phyloP scores from a whole-genome alignment of 2,888 invertebrate species.

The Melieria crassipennis region DNA sequence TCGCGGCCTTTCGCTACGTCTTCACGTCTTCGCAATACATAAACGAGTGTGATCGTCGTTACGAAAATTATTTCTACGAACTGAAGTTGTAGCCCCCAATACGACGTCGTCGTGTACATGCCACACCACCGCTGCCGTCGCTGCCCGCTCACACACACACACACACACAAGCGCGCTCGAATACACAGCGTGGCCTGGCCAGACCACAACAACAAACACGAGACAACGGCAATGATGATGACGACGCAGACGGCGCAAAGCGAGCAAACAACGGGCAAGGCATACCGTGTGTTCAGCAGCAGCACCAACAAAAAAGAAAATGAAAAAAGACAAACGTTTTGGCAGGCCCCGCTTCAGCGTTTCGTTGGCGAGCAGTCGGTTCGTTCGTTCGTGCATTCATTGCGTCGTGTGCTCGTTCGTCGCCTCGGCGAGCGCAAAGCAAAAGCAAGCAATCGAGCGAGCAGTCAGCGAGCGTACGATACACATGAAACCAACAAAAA shows the following conservation, averaged over 20 bases:
- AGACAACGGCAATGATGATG: slow-evolving; percentile 3
- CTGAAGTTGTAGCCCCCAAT: slow-evolving; percentile 52
- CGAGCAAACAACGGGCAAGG: background rate
- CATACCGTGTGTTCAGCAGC: slow-evolving; percentile 21
- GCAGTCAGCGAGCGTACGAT: too few species aligned
- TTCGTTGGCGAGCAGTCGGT: slow-evolving; percentile 15
- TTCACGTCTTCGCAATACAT: slow-evolving; percentile 60
- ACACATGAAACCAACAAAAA: background rate
- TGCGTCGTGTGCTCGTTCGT: slow-evolving; percentile 16
- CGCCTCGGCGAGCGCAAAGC: slow-evolving; percentile 14
- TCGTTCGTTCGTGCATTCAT: slow-evolving; percentile 2
- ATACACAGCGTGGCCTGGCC: slow-evolving; percentile 10
- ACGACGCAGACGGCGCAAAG: background rate
- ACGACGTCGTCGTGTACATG: slow-evolving; percentile 8
- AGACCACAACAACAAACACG: slow-evolving; percentile 5
- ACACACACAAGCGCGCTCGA: slow-evolving; percentile 3
- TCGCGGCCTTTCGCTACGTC: slow-evolving; percentile 27
- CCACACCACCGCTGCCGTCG: slow-evolving; percentile 14
- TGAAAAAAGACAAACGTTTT: slow-evolving; percentile 19
- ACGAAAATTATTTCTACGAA: slow-evolving; percentile 59
- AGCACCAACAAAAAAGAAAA: slow-evolving; percentile 26
- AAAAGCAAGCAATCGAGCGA: too few species aligned
- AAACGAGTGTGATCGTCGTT: slow-evolving; percentile 65
- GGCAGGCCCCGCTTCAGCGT: slow-evolving; percentile 57
- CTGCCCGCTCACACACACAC: slow-evolving; percentile 25